phyloP scores from a whole-genome alignment of 2,113 vertebrate genomes.

The Dicerorhinus sumatrensis region DNA sequence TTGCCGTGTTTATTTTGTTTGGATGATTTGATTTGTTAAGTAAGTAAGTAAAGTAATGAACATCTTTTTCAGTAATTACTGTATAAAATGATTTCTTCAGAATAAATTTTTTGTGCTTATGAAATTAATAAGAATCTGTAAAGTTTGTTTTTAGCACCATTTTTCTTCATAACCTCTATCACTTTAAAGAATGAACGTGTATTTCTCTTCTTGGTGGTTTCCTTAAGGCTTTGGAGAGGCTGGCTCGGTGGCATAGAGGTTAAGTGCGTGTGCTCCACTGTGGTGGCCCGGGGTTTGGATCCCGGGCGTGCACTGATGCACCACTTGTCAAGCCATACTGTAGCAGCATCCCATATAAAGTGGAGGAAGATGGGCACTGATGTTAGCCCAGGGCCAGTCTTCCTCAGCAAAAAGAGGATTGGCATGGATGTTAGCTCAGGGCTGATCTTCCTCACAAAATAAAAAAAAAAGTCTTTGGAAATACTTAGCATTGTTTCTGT shows the following conservation, averaged over 20 bases:
- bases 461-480: not conserved
- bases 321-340: no score
- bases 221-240: not conserved
- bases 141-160: not conserved
- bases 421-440: no score
- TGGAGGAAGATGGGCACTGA: no score
- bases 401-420: no score
- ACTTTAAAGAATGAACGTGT: not conserved
- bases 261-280: no score
- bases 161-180: not conserved
- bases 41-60: constrained; percentile 49
- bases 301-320: no score
- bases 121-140: not conserved
- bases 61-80: constrained; percentile 54
- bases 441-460: no score
- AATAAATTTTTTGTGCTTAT: constrained; percentile 72
- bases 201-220: not conserved
- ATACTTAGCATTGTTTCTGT: not conserved
- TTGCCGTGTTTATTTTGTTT: constrained; percentile 69
- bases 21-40: constrained; percentile 59
- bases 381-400: no score
- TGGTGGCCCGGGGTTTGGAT: no score
- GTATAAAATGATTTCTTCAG: constrained; percentile 45
- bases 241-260: no score
- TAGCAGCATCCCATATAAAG: no score